Evolutionary conservation across 2,888 invertebrate genomes (phyloP).

Genomic region (Caenorhabditis becei): DNA sequence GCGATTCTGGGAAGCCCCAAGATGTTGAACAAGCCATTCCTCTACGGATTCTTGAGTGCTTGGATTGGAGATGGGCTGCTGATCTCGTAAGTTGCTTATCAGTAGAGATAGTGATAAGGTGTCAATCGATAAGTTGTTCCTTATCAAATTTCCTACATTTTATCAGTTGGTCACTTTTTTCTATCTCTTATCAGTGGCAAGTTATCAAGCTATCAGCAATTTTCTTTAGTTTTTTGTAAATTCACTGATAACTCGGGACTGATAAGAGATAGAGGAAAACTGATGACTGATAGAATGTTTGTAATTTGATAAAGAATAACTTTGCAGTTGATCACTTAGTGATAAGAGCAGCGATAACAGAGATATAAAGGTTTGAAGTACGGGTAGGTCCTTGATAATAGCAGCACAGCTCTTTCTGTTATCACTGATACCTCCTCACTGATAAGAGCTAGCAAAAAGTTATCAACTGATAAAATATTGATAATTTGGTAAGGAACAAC

Average conservation of each 20-base stretch:
- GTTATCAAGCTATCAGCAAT: too few species aligned
- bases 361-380: too few species aligned
- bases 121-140: neutral
- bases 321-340: neutral
- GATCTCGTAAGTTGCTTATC: constrained; percentile 81
- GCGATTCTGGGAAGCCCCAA: constrained; percentile 81
- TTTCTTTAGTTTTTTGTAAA: too few species aligned
- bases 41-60: constrained; percentile 83
- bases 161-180: neutral
- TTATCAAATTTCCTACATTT: neutral
- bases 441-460: too few species aligned
- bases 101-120: neutral
- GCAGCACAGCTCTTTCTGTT: too few species aligned
- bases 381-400: too few species aligned
- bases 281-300: neutral
- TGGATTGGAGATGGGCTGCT: constrained; percentile 84
- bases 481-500: too few species aligned
- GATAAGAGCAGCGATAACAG: neutral
- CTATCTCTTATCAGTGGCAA: neutral
- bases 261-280: neutral
- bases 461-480: too few species aligned
- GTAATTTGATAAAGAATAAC: neutral
- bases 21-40: constrained; percentile 82
- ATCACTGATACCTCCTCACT: too few species aligned
- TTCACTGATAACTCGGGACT: too few species aligned